Conservation (phyloP, 2,113 vertebrate species). For the Talpa occidentalis region DNA sequence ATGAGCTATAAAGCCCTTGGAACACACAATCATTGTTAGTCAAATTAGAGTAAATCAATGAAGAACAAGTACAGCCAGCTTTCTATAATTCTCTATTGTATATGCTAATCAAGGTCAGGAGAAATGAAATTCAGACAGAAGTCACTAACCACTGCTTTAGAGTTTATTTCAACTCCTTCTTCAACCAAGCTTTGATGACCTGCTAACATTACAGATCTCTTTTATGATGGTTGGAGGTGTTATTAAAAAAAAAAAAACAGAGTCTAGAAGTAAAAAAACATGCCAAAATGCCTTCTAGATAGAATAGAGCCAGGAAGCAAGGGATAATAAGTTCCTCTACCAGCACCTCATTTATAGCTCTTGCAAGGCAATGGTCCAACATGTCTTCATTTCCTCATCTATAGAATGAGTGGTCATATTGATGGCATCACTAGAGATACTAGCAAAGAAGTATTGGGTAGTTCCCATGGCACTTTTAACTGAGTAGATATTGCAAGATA, state of each 20-base stretch:
- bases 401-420: neutral
- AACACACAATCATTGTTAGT: neutral
- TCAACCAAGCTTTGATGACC: neutral
- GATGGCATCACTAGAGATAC: neutral
- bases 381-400: neutral
- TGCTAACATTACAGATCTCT: neutral
- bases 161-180: neutral
- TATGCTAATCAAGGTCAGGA: neutral
- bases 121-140: constrained; percentile 23
- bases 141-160: neutral
- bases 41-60: constrained; percentile 43
- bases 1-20: neutral
- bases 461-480: neutral
- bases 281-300: neutral
- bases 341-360: neutral
- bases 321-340: neutral
- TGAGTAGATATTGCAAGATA: neutral
- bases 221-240: neutral
- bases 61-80: neutral
- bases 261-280: neutral
- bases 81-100: neutral
- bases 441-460: neutral
- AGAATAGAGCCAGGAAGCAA: neutral
- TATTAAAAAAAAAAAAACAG: neutral
- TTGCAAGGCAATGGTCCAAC: neutral